Base-by-base conservation (phyloP, 2,113 vertebrate species). In the Notothenia rossii region DNA sequence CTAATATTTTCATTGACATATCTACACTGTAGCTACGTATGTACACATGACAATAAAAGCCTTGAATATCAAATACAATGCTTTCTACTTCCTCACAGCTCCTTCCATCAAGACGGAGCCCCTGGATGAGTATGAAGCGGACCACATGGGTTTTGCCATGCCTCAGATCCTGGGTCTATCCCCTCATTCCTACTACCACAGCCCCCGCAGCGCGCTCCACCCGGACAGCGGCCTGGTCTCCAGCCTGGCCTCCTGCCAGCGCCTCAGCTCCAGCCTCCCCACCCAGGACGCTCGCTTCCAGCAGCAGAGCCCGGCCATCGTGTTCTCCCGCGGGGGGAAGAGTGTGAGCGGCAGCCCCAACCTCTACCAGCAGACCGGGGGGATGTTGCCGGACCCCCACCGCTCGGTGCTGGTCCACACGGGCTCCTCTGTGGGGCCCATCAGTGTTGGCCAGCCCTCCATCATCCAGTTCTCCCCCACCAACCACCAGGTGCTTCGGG, bases 91-190 rank as follows among this genome's bases (percentile, higher is more conserved):
- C 36, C 36, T 40, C 36, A 7, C 94, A 99, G 98, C 97, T 90
- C 96, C 98, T 10, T 96, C 97, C 89, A 99, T 99, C 90, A 99
- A 99, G 96, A 97, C 97, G 0, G 98, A 99, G 91, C 98, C 98
- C 54, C 77, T 95, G 13, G 98, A 99, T 75, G 98, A 99, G 81
- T 99, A 97, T 43, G 97, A 98, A 88, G 92, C 95, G 13, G 89
- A 95, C 77, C 91, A 96, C 94, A 95, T 98, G 94, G 96, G 96
- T 91, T 97, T 91, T 29, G 92, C 95, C 40, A 86, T 96, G 77
- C 95, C 97, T 25, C 95, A 96, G 87, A 96, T 96, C 83, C 88
- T 98, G 84, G 96, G 97, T 81, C 86, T 96, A 79, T 93, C 96
- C 49, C 93, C 96, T 73, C 97, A 97, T 84, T 92, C 96, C 25